Conservation (phyloP, 2,888 invertebrate genomes). For the Hanleya hanleyi region DNA sequence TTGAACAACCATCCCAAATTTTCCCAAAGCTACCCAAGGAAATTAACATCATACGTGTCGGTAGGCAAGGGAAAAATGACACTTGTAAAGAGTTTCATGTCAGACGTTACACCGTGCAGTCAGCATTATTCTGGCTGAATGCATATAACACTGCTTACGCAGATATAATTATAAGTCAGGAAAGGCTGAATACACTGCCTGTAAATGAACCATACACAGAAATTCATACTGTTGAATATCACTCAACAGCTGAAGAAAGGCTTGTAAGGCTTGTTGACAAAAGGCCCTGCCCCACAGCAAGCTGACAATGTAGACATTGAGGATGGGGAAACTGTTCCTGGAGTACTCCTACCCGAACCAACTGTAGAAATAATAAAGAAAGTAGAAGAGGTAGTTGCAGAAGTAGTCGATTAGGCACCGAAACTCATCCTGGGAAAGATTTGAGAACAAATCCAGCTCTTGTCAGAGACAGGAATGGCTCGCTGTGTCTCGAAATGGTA, state of each 20-base stretch:
- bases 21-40: no score
- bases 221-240: constrained; percentile 13
- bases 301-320: background rate
- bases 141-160: constrained; percentile 24
- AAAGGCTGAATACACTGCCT: constrained; percentile 16
- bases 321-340: background rate
- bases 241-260: background rate
- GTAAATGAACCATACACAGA: constrained; percentile 14
- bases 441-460: constrained; percentile 30
- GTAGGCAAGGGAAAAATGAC: constrained; percentile 26
- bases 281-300: constrained; percentile 18
- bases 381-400: constrained; percentile 5
- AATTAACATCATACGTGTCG: constrained; percentile 21
- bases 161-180: no score
- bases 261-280: no score
- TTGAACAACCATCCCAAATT: constrained; percentile 7
- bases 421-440: constrained; percentile 19
- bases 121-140: constrained; percentile 21
- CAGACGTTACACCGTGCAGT: constrained; percentile 20
- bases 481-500: constrained; percentile 41
- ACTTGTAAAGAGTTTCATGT: constrained; percentile 27
- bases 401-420: constrained; percentile 32
- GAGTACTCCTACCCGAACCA: constrained; percentile 17
- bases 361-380: background rate
- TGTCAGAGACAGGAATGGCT: constrained; percentile 40